A percentile compares a stretch with the other conserved stretches of the same genome.
Conservation (phyloP, 2,888 invertebrate genomes). For the Serripes groenlandicus region DNA sequence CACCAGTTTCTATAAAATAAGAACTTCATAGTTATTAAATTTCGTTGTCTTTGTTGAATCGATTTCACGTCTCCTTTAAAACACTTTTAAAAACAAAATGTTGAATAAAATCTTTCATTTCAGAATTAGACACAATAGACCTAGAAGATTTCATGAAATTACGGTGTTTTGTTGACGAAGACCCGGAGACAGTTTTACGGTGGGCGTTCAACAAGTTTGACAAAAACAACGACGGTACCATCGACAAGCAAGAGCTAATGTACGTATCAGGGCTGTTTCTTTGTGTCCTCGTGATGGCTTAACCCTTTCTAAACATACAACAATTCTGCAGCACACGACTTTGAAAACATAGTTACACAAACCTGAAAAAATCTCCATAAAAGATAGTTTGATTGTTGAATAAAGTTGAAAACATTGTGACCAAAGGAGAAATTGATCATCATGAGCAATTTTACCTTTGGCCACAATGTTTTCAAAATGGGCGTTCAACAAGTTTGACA, state of each 20-base stretch:
- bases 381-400: no score
- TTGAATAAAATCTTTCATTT: background rate
- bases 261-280: no score
- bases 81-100: no score
- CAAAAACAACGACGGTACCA: constrained; percentile 54
- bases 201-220: constrained; percentile 63
- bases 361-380: no score
- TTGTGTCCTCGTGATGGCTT: no score
- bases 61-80: no score
- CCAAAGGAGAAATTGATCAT: background rate
- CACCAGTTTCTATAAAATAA: no score
- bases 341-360: no score
- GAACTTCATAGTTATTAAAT: no score
- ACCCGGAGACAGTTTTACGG: constrained; percentile 35
- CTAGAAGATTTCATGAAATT: constrained; percentile 43
- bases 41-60: no score
- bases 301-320: no score
- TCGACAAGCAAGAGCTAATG: constrained; percentile 50
- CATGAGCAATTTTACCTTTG: background rate
- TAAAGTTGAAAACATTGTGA: background rate
- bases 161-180: constrained; percentile 38
- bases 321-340: no score
- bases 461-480: constrained; percentile 19
- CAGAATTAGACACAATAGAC: constrained; percentile 34
- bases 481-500: constrained; percentile 60